These are phyloP conservation scores for Pasiphila rectangulata DNA, from an alignment of 2,888 invertebrate species.

Conservation along the genomic window DNA sequence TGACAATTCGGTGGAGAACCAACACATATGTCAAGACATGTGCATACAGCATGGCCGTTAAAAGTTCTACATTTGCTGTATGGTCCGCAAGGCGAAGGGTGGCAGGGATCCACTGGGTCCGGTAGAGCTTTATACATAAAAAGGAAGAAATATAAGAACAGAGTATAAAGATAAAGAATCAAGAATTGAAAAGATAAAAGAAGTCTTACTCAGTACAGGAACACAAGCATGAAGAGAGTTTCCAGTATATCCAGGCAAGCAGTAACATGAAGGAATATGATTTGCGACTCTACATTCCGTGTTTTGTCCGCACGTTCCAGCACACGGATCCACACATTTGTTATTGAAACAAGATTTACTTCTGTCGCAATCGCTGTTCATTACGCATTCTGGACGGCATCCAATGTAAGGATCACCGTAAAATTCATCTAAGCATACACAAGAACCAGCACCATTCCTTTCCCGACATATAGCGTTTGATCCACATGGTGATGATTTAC, in stretches of 20 bases:
- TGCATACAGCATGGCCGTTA: slow-evolving; percentile 87
- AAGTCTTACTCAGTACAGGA: slow-evolving; percentile 81
- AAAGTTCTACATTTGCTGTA: slow-evolving; percentile 87
- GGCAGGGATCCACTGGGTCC: slow-evolving; percentile 83
- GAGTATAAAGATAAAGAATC: slow-evolving; percentile 46
- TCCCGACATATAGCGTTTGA: slow-evolving; percentile 89
- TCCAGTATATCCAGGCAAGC: slow-evolving; percentile 86
- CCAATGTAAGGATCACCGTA: slow-evolving; percentile 89
- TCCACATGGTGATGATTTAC: slow-evolving; percentile 90
- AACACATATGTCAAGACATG: slow-evolving; percentile 86
- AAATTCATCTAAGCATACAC: slow-evolving; percentile 87
- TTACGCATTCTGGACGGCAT: slow-evolving; percentile 90
- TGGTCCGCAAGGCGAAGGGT: slow-evolving; percentile 89
- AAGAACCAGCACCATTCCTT: slow-evolving; percentile 87
- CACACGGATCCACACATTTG: slow-evolving; percentile 89
- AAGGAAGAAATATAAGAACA: slow-evolving; percentile 44
- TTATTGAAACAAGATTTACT: slow-evolving; percentile 88
- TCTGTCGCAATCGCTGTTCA: slow-evolving; percentile 87
- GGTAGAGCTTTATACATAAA: slow-evolving; percentile 64
- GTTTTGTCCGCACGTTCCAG: slow-evolving; percentile 88
- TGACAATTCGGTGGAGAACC: slow-evolving; percentile 89
- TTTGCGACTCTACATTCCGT: slow-evolving; percentile 88
- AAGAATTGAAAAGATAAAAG: slow-evolving; percentile 54
- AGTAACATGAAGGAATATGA: slow-evolving; percentile 89
- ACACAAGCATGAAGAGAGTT: slow-evolving; percentile 86